Conservation (phyloP, 2,888 invertebrate genomes). For the Orthonychiurus folsomi region DNA sequence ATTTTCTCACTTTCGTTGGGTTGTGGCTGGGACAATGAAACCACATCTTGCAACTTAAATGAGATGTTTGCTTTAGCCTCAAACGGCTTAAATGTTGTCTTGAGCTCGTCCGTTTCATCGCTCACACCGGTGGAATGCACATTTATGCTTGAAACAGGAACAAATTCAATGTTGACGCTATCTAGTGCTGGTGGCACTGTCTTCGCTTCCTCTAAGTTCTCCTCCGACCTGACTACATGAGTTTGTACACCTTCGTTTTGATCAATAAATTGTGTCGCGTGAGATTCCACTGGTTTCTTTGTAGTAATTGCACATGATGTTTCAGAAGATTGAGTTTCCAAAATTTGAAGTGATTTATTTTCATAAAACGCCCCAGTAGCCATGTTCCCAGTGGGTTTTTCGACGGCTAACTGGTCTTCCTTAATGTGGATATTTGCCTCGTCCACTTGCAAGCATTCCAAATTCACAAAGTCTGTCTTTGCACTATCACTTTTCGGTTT, state of each 20-base stretch:
- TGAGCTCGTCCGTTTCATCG: slow-evolving; percentile 14
- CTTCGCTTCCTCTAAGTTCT: background rate
- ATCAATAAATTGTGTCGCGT: background rate
- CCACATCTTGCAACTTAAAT: slow-evolving; percentile 5
- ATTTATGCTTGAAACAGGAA: slow-evolving; percentile 12
- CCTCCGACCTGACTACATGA: background rate
- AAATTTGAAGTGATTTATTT: background rate
- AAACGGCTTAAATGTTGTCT: slow-evolving; percentile 16
- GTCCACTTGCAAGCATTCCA: slow-evolving; percentile 7
- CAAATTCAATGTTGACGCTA: slow-evolving; percentile 7
- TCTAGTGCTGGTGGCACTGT: background rate
- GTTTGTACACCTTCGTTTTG: background rate
- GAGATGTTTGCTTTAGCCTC: slow-evolving; percentile 8
- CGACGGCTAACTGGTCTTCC: slow-evolving; percentile 9
- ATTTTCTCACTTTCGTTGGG: slow-evolving; percentile 11
- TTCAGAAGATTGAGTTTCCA: slow-evolving; percentile 6
- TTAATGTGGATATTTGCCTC: slow-evolving; percentile 5
- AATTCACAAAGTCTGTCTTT: background rate
- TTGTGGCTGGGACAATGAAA: background rate
- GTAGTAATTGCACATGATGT: background rate
- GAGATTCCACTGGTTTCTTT: background rate
- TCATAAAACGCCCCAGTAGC: background rate
- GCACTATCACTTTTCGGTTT: slow-evolving; percentile 16
- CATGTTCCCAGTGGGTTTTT: slow-evolving; percentile 4
- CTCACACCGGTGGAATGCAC: background rate